These are phyloP conservation scores for Caenorhabditis remanei DNA, from an alignment of 1,140 invertebrate species.

Conservation along the genomic window DNA sequence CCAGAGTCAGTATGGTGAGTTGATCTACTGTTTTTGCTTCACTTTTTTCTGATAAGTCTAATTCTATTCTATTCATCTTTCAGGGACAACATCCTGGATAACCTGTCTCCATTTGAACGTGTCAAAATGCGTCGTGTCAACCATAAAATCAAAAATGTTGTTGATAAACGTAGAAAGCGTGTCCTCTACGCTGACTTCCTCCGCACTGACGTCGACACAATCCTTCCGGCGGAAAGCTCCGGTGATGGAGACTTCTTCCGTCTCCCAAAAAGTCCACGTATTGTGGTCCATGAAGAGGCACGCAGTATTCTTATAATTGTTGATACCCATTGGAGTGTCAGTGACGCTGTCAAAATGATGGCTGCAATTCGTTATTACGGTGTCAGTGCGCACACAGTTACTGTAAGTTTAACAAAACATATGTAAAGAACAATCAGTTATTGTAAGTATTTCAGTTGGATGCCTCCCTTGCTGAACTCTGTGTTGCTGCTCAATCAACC, in stretches of 20 bases:
- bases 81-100: slow-evolving; percentile 55
- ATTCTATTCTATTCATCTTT: neutral
- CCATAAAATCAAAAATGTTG: slow-evolving; percentile 47
- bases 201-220: slow-evolving; percentile 50
- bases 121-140: slow-evolving; percentile 56
- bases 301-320: slow-evolving; percentile 47
- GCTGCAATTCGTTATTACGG: slow-evolving; percentile 51
- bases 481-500: slow-evolving; percentile 50
- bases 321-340: slow-evolving; percentile 52
- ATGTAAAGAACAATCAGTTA: neutral
- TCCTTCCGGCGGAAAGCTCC: slow-evolving; percentile 30
- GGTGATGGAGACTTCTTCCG: slow-evolving; percentile 53
- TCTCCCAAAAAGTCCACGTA: slow-evolving; percentile 34
- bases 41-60: neutral
- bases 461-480: slow-evolving; percentile 48
- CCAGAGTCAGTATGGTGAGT: slow-evolving; percentile 46
- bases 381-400: slow-evolving; percentile 44
- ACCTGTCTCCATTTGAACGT: slow-evolving; percentile 54
- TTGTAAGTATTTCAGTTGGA: slow-evolving; percentile 54
- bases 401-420: neutral
- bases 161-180: slow-evolving; percentile 35
- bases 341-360: slow-evolving; percentile 48
- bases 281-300: slow-evolving; percentile 52
- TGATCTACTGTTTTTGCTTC: neutral
- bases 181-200: slow-evolving; percentile 50